phyloP scores from a whole-genome alignment of 2,888 invertebrate species.

The Drosophila anceps region DNA sequence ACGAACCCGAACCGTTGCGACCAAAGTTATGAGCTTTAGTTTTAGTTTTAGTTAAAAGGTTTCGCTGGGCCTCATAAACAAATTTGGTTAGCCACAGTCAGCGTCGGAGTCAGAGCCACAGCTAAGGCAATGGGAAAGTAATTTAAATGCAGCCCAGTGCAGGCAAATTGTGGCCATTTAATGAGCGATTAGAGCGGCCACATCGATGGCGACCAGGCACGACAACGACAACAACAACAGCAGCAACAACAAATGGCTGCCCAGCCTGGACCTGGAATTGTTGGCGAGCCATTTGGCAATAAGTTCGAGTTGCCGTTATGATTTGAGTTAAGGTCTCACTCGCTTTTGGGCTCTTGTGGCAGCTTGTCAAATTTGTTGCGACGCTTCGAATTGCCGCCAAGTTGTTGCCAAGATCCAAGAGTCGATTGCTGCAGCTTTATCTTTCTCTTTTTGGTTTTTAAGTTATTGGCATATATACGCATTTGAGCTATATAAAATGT shows the following conservation, averaged over 20 bases:
- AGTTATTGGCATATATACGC: too few relatives aligned
- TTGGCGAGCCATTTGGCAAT: slow-evolving; percentile 53
- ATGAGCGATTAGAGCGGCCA: slow-evolving; percentile 76
- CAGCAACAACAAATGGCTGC: slow-evolving; percentile 8
- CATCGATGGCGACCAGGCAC: slow-evolving; percentile 65
- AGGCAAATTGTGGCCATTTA: slow-evolving; percentile 76
- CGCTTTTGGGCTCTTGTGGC: slow-evolving; percentile 28
- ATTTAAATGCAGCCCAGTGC: slow-evolving; percentile 75
- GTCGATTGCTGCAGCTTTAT: not conserved
- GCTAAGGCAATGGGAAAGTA: slow-evolving; percentile 72
- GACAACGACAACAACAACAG: slow-evolving; percentile 48
- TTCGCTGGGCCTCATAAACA: slow-evolving; percentile 74
- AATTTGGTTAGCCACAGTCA: slow-evolving; percentile 57
- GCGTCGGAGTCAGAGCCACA: slow-evolving; percentile 19
- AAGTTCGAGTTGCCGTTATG: slow-evolving; percentile 64
- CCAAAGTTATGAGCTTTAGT: slow-evolving; percentile 77
- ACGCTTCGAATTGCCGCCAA: slow-evolving; percentile 25
- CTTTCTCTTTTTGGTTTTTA: not conserved
- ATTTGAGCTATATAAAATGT: too few relatives aligned
- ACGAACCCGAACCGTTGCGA: slow-evolving; percentile 27
- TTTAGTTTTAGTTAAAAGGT: slow-evolving; percentile 77
- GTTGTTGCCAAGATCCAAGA: slow-evolving; percentile 7
- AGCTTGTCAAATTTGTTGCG: slow-evolving; percentile 51
- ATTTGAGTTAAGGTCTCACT: slow-evolving; percentile 56
- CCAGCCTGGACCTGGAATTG: slow-evolving; percentile 1